Base-by-base conservation (phyloP, 2,888 invertebrate genomes). In the Aleiodes testaceus region DNA sequence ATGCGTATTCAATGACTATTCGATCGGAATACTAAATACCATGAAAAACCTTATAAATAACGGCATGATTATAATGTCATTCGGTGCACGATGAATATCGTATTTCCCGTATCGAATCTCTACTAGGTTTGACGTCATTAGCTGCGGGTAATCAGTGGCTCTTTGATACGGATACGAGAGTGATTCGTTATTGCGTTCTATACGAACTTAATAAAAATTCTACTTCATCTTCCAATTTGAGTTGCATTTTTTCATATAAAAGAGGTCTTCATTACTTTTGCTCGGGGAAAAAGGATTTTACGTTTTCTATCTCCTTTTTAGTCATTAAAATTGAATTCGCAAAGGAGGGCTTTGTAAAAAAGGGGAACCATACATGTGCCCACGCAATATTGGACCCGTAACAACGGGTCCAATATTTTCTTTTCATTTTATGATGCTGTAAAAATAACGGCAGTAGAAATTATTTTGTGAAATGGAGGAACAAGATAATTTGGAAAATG, bases 101-200 rank as follows among this genome's bases (percentile, higher is more conserved):
- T 14, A 18, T 59, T 59, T 59, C 59, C 9, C 36, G 59, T 16
- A 42, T n/a, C 42, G 59, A 59, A 20, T 59, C 26, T n/a, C 59
- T 16, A 20, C 36, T 11, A n/a, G 30, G 36, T 18, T 16, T 59
- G 59, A 59, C 59, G 59, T 59, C 59, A 59, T 59, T 59, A 59
- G 59, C 36, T 59, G 36, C 12, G 59, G 36, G n/a, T 59, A 59
- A 59, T 59, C 59, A 59, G 14, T 59, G 59, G 20, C 36, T 59
- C 42, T 59, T 59, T 59, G 59, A 59, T 59, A 59, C 59, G 18
- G 36, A 59, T 59, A 50, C 50, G 9, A 5, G 52, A 52, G 53
- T 12, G 16, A 50, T 50, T 50, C 12, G 52, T 52, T 12, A 52
- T 11, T 20, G 55, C 30, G 16, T 14, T 55, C 30, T 11, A 18